A percentile compares a stretch with the other conserved stretches of the same genome.
phyloP scores from a whole-genome alignment of 2,888 invertebrate genomes.

The Polymixis flavicincta region DNA sequence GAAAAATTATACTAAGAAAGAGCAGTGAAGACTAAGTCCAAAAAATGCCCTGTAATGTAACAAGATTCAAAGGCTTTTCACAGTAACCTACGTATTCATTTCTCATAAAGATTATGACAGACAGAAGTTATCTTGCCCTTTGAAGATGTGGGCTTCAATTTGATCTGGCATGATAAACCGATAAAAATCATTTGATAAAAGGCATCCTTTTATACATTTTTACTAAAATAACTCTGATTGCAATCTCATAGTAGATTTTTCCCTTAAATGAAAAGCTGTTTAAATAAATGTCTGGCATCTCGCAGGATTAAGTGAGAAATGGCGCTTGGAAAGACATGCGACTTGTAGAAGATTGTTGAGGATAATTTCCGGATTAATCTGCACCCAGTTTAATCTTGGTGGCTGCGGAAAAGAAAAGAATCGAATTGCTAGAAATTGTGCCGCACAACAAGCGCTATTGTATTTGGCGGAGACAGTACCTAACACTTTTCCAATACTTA shows the following conservation, averaged over 20 bases:
- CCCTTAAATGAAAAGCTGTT: not conserved
- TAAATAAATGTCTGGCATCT: conserved; percentile 13
- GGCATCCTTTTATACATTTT: conserved; percentile 1
- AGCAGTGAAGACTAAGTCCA: conserved; percentile 2
- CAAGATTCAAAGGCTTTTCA: not conserved
- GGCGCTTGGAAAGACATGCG: conserved; percentile 20
- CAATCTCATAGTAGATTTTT: not conserved
- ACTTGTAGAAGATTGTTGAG: conserved; percentile 45
- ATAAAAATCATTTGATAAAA: conserved; percentile 15
- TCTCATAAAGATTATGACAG: conserved; percentile 20
- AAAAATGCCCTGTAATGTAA: not conserved
- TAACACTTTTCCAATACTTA: conserved; percentile 5
- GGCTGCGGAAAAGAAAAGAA: conserved; percentile 40
- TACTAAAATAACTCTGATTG: conserved; percentile 1
- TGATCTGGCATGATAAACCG: conserved; percentile 17
- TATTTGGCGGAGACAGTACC: conserved; percentile 10
- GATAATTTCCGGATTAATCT: conserved; percentile 61
- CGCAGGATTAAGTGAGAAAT: conserved; percentile 22
- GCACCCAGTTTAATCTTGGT: conserved; percentile 51
- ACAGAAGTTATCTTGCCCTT: conserved; percentile 26
- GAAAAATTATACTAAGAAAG: not conserved
- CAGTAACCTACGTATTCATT: conserved; percentile 6
- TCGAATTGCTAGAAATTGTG: conserved; percentile 36
- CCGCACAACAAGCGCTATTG: conserved; percentile 16
- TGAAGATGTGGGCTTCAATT: conserved; percentile 29